These are phyloP conservation scores for Alouatta palliata DNA, from an alignment of 2,113 vertebrate genomes.

Conservation along the genomic window DNA sequence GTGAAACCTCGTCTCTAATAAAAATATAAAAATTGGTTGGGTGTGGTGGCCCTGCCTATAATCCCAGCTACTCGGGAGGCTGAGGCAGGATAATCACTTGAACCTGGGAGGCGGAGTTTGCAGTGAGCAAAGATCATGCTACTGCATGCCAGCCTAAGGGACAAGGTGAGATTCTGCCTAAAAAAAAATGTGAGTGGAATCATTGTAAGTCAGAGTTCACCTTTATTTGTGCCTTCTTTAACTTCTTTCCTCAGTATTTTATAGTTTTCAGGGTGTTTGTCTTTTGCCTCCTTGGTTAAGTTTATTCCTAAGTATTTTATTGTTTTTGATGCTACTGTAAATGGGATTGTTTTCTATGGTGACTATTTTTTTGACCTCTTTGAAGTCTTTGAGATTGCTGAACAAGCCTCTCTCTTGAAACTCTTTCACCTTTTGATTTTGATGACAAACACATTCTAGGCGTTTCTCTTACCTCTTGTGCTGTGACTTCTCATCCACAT, in stretches of 20 bases:
- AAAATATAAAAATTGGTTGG: too few relatives aligned
- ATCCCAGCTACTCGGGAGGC: too few relatives aligned
- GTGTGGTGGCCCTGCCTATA: too few relatives aligned
- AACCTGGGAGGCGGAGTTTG: too few relatives aligned
- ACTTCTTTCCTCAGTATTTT: neutral
- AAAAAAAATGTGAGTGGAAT: too few relatives aligned
- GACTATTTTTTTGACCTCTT: neutral
- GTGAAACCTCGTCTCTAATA: too few relatives aligned
- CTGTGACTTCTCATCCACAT: neutral
- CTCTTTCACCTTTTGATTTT: neutral
- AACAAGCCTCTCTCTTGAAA: neutral
- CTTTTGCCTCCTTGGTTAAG: neutral
- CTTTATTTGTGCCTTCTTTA: neutral
- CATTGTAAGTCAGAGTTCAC: neutral
- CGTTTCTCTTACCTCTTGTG: neutral
- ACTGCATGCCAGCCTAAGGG: too few relatives aligned
- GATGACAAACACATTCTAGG: neutral
- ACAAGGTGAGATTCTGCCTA: too few relatives aligned
- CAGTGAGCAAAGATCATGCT: too few relatives aligned
- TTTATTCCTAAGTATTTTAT: neutral
- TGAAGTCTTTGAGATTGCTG: neutral
- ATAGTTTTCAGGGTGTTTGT: neutral
- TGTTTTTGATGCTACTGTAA: neutral
- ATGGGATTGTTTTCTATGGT: neutral
- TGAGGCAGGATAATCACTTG: too few relatives aligned